Evolutionary conservation across 2,888 invertebrate genomes (phyloP).

Genomic region (Fabriciana adippe): DNA sequence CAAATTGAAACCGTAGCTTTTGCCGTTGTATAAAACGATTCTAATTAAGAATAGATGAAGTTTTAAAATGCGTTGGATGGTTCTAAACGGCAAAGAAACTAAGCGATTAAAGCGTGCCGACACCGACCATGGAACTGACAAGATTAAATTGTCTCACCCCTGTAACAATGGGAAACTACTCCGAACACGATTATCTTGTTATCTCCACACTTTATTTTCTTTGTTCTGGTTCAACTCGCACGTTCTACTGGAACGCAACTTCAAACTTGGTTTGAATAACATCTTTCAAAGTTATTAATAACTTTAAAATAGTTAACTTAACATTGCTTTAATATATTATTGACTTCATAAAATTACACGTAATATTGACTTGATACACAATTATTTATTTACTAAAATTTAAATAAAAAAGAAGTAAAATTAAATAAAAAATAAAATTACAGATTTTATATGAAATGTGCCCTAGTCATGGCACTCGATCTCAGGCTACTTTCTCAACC

Average conservation of each 20-base stretch:
- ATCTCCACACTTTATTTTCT: conserved; percentile 59
- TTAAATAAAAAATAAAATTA: conserved; percentile 2
- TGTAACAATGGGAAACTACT: conserved; percentile 66
- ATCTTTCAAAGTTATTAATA: conserved; percentile 19
- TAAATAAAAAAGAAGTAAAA: not conserved
- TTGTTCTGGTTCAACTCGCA: conserved; percentile 38
- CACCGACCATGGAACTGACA: conserved; percentile 59
- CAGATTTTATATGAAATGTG: conserved; percentile 13
- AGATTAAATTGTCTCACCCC: conserved; percentile 73
- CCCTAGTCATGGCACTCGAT: too few relatives aligned
- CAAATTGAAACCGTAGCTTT: not conserved
- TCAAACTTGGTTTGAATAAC: conserved; percentile 33
- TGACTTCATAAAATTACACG: too few relatives aligned
- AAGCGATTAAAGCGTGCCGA: conserved; percentile 63
- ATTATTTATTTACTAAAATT: not conserved
- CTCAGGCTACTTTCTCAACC: too few relatives aligned
- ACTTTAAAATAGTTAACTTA: not conserved
- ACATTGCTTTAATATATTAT: too few relatives aligned
- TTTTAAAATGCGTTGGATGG: conserved; percentile 13
- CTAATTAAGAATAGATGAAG: conserved; percentile 11
- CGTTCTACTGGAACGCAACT: conserved; percentile 32
- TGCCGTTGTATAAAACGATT: conserved; percentile 13
- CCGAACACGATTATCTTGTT: conserved; percentile 68
- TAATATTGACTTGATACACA: not conserved
- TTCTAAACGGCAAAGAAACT: conserved; percentile 41